phyloP scores from a whole-genome alignment of 1,140 invertebrate species.

The Laodelphax striatellus region DNA sequence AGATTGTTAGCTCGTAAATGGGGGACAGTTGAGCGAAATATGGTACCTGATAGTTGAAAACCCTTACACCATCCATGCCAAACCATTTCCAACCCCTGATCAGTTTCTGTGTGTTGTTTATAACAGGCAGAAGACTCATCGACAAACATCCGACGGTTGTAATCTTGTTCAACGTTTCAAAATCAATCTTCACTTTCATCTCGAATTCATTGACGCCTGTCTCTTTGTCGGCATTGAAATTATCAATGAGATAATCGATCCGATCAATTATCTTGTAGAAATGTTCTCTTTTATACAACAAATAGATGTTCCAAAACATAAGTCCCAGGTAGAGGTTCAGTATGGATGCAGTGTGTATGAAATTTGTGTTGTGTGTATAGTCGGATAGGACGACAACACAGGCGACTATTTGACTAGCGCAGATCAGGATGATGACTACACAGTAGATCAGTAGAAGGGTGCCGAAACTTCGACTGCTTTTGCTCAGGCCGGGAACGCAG shows the following conservation, averaged over 20 bases:
- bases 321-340: not conserved
- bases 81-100: not conserved
- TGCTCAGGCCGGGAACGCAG: not conserved
- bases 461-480: not conserved
- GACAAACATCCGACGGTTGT: not conserved
- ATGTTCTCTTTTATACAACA: not conserved
- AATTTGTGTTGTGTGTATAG: not conserved
- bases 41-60: not conserved
- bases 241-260: not conserved
- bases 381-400: not conserved
- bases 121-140: not conserved
- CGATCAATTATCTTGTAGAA: not conserved
- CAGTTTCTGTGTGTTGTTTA: not conserved
- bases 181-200: not conserved
- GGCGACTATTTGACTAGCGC: not conserved
- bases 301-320: not conserved
- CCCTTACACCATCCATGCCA: not conserved
- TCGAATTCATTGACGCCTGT: not conserved
- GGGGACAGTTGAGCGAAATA: not conserved
- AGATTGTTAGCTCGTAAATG: not conserved
- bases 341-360: not conserved
- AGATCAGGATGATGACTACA: not conserved
- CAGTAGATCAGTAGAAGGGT: not conserved
- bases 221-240: not conserved
- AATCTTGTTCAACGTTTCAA: not conserved